Percentiles rank a stretch among this genome's conserved stretches.
phyloP scores from a whole-genome alignment of 2,113 vertebrate species.

The Lates calcarifer region DNA sequence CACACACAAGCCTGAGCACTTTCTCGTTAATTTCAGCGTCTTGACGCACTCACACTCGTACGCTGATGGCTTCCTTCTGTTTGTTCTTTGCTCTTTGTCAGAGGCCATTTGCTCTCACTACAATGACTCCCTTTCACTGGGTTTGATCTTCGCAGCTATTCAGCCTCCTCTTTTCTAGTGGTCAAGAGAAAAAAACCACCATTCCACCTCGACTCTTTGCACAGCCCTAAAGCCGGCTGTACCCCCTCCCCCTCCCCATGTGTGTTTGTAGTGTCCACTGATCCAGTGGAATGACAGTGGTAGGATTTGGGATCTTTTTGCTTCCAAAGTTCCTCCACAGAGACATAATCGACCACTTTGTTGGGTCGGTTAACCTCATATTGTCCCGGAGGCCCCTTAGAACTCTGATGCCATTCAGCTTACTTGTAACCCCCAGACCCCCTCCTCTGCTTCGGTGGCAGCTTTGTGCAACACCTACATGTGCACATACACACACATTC shows the following conservation, averaged over 20 bases:
- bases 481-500: constrained; percentile 41
- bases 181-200: constrained; percentile 62
- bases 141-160: constrained; percentile 77
- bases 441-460: neutral
- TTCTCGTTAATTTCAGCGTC: constrained; percentile 58
- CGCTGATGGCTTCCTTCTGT: constrained; percentile 70
- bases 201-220: constrained; percentile 54
- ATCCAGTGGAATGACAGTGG: constrained; percentile 60
- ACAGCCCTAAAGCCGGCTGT: constrained; percentile 30
- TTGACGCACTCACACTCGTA: constrained; percentile 44
- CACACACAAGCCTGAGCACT: constrained; percentile 20
- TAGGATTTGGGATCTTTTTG: constrained; percentile 63
- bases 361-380: constrained; percentile 68
- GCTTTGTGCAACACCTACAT: constrained; percentile 36
- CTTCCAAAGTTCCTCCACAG: constrained; percentile 54
- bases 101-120: constrained; percentile 74
- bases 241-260: constrained; percentile 14
- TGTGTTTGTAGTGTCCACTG: constrained; percentile 63
- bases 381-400: constrained; percentile 60
- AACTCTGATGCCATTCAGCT: constrained; percentile 42
- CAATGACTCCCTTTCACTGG: constrained; percentile 75
- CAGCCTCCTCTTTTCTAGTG: constrained; percentile 64
- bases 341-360: constrained; percentile 75
- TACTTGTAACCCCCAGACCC: neutral
- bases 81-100: constrained; percentile 77